A percentile compares a stretch with the other conserved stretches of the same genome.
Conservation (phyloP, 2,888 invertebrate genomes). For the Beris morrisii region DNA sequence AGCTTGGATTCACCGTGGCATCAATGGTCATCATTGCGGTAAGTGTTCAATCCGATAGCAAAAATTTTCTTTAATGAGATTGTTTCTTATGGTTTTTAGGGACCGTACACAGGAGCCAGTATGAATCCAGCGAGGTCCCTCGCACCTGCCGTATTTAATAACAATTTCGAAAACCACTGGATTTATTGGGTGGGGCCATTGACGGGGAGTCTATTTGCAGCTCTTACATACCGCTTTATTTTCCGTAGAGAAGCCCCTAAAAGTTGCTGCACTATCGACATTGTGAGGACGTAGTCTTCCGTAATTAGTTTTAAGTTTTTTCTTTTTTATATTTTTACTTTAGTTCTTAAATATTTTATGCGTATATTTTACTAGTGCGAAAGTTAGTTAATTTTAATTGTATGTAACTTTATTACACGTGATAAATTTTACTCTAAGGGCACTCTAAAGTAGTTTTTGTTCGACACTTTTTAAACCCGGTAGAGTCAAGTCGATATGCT, state of each 20-base stretch:
- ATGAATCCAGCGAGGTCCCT: slow-evolving; percentile 74
- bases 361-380: no score
- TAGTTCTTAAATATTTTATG: no score
- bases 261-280: background rate
- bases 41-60: slow-evolving; percentile 46
- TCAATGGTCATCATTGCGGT: slow-evolving; percentile 69
- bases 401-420: no score
- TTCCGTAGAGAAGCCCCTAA: slow-evolving; percentile 51
- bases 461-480: no score
- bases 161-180: slow-evolving; percentile 70
- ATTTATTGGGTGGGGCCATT: slow-evolving; percentile 71
- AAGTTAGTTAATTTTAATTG: no score
- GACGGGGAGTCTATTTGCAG: slow-evolving; percentile 52
- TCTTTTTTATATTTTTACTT: no score
- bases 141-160: slow-evolving; percentile 72
- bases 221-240: slow-evolving; percentile 56
- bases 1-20: slow-evolving; percentile 68
- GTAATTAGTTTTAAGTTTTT: no score
- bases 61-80: no score
- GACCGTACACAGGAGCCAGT: slow-evolving; percentile 70
- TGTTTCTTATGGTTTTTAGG: slow-evolving; percentile 56
- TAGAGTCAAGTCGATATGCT: no score
- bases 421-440: no score
- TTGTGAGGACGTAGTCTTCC: no score
- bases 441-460: no score